Conservation (phyloP, 1,140 invertebrate species). For the Oedothorax gibbosus region DNA sequence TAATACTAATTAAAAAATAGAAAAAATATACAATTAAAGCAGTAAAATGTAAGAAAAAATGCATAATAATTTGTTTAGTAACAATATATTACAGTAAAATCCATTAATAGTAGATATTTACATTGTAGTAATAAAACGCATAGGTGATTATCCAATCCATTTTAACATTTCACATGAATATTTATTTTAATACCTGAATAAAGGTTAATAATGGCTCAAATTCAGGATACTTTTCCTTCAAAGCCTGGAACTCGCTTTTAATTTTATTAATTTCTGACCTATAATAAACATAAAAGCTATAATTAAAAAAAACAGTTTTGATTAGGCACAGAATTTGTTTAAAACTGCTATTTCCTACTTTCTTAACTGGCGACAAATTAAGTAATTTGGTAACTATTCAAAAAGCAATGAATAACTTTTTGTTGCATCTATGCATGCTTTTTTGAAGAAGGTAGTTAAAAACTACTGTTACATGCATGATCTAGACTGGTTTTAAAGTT, state of each 20-base stretch:
- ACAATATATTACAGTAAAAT: not conserved
- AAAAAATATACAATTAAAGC: not conserved
- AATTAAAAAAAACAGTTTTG: not conserved
- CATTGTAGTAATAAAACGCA: not conserved
- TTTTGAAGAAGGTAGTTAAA: too few relatives aligned
- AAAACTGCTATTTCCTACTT: too few relatives aligned
- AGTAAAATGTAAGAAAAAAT: not conserved
- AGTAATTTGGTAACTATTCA: too few relatives aligned
- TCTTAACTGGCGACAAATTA: too few relatives aligned
- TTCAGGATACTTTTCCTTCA: conserved; percentile 6
- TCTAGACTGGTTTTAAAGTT: too few relatives aligned
- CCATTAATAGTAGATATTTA: not conserved
- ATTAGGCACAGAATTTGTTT: not conserved
- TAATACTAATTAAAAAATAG: too few relatives aligned
- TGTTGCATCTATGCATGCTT: too few relatives aligned
- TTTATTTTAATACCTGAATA: not conserved
- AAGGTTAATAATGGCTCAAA: not conserved
- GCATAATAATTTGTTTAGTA: not conserved
- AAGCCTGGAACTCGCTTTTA: not conserved
- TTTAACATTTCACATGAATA: not conserved
- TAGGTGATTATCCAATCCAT: not conserved
- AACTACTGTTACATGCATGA: too few relatives aligned
- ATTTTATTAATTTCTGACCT: not conserved
- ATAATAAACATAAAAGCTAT: not conserved
- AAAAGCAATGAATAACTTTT: too few relatives aligned